A percentile compares a stretch with the other conserved stretches of the same genome.
Evolutionary conservation across 2,113 vertebrate species (phyloP).

Genomic region (Conger conger): DNA sequence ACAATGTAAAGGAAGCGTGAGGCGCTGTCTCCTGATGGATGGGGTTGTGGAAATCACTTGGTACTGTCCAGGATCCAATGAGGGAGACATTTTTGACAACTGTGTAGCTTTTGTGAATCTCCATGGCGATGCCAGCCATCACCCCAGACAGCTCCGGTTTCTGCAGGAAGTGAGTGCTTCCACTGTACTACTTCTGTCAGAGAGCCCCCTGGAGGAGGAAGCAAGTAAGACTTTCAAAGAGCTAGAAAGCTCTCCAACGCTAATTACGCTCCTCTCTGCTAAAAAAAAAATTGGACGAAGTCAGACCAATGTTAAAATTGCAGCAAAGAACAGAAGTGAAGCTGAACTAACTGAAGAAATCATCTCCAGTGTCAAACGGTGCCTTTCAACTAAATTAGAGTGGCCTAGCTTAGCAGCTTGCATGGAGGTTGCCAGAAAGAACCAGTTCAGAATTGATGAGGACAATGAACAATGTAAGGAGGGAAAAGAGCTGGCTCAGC

Average conservation of each 20-base stretch:
- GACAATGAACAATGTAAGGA: not conserved
- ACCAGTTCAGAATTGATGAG: not conserved
- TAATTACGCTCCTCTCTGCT: slow-evolving; percentile 48
- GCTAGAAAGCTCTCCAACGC: not conserved
- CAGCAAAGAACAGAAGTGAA: slow-evolving; percentile 21
- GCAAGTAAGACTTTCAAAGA: slow-evolving; percentile 40
- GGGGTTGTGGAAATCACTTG: slow-evolving; percentile 60
- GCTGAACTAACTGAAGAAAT: not conserved
- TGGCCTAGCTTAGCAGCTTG: not conserved
- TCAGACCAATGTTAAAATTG: slow-evolving; percentile 28
- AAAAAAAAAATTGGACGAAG: slow-evolving; percentile 21
- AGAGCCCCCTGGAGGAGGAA: slow-evolving; percentile 42
- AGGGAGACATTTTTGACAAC: slow-evolving; percentile 45
- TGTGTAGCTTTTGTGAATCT: slow-evolving; percentile 57
- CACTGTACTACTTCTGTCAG: slow-evolving; percentile 51
- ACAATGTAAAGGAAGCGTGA: slow-evolving; percentile 43
- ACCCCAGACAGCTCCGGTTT: slow-evolving; percentile 25
- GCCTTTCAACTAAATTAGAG: slow-evolving; percentile 20
- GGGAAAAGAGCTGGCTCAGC: not conserved
- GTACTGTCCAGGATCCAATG: slow-evolving; percentile 51
- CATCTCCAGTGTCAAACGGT: not conserved
- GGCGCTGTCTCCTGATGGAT: slow-evolving; percentile 46
- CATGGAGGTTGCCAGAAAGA: not conserved
- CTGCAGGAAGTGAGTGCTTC: slow-evolving; percentile 52
- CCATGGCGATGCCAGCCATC: slow-evolving; percentile 53